Evolutionary conservation across 2,888 invertebrate genomes (phyloP).

Genomic region (Ornithoptera priamus): DNA sequence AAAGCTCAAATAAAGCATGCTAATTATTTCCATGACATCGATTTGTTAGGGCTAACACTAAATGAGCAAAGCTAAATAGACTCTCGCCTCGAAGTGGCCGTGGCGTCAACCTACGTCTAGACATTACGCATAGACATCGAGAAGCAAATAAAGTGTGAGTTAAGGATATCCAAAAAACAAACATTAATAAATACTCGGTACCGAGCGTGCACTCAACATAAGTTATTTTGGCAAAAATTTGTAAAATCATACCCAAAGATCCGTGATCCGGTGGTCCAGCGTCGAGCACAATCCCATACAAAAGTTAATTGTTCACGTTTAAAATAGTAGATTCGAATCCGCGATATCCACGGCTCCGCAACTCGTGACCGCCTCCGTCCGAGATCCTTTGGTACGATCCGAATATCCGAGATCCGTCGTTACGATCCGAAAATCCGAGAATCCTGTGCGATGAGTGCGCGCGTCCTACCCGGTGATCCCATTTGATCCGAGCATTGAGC

Average conservation of each 20-base stretch:
- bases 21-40: slow-evolving; percentile 43
- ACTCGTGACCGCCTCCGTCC: slow-evolving; percentile 31
- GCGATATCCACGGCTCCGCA: slow-evolving; percentile 25
- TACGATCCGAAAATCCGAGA: slow-evolving; percentile 53
- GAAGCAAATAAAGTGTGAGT: slow-evolving; percentile 68
- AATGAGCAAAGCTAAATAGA: slow-evolving; percentile 53
- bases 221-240: slow-evolving; percentile 69
- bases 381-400: slow-evolving; percentile 50
- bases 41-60: slow-evolving; percentile 56
- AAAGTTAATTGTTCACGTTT: slow-evolving; percentile 28
- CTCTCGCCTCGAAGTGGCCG: slow-evolving; percentile 38
- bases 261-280: slow-evolving; percentile 54
- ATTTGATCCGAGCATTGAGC: slow-evolving; percentile 26
- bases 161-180: slow-evolving; percentile 53
- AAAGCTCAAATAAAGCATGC: slow-evolving; percentile 58
- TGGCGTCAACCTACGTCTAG: slow-evolving; percentile 41
- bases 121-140: slow-evolving; percentile 51
- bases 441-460: slow-evolving; percentile 42
- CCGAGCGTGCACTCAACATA: slow-evolving; percentile 74
- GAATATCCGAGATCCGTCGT: slow-evolving; percentile 48
- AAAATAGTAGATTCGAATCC: slow-evolving; percentile 23
- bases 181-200: slow-evolving; percentile 55
- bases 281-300: slow-evolving; percentile 33
- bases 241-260: slow-evolving; percentile 75
- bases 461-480: slow-evolving; percentile 31